phyloP scores from a whole-genome alignment of 1,140 invertebrate species.

The Phortica variegata region DNA sequence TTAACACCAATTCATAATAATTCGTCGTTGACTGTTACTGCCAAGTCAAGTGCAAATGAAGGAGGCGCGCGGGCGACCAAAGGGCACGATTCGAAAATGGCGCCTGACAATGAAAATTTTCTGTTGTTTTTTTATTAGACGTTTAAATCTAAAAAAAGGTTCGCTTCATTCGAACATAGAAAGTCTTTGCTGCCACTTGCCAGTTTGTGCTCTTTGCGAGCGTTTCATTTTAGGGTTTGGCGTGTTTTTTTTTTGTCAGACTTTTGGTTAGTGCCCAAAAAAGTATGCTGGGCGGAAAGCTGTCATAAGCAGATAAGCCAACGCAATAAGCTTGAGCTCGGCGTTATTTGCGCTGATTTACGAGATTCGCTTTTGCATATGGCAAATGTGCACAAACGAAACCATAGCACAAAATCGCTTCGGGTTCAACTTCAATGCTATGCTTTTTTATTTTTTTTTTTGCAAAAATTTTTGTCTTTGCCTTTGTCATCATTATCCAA shows the following conservation, averaged over 20 bases:
- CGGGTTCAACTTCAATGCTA: too few relatives aligned
- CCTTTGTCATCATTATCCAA: too few relatives aligned
- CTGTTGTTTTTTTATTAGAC: too few relatives aligned
- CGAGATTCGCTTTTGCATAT: constrained; percentile 54
- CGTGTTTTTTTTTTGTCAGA: not conserved
- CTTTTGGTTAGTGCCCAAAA: not conserved
- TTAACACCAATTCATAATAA: constrained; percentile 56
- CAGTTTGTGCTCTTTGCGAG: not conserved
- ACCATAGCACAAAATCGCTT: too few relatives aligned
- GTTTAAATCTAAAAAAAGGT: not conserved
- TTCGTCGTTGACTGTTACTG: constrained; percentile 54
- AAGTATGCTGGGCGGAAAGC: constrained; percentile 36
- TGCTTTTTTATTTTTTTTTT: too few relatives aligned
- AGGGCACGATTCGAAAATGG: too few relatives aligned
- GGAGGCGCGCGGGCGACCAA: not conserved
- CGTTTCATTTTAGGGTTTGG: not conserved
- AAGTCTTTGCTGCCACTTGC: not conserved
- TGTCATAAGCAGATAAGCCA: constrained; percentile 57
- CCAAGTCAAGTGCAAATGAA: constrained; percentile 28
- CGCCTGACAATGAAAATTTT: too few relatives aligned
- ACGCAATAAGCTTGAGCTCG: constrained; percentile 52
- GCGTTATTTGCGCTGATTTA: constrained; percentile 57
- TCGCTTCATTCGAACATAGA: too few relatives aligned
- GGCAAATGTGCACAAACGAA: constrained; percentile 51
- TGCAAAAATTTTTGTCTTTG: too few relatives aligned